phyloP scores from a whole-genome alignment of 2,888 invertebrate genomes.

The Lycocerus yunnanus region DNA sequence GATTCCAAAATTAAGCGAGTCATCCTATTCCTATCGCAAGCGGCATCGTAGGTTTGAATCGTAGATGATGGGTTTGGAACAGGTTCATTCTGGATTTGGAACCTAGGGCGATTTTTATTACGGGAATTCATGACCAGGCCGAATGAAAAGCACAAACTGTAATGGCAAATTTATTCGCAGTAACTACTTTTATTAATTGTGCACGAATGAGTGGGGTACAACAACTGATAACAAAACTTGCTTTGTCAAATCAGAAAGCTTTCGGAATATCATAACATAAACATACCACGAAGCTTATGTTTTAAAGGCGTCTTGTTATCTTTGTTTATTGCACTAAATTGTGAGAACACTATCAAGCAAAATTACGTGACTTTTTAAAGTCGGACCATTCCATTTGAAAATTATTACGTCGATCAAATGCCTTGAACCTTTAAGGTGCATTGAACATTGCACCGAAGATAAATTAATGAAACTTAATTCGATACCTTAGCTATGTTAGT shows the following conservation, averaged over 20 bases:
- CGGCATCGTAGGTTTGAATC: background rate
- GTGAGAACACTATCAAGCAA: background rate
- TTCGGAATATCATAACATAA: background rate
- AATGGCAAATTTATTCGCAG: background rate
- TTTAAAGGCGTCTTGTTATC: background rate
- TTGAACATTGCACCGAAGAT: background rate
- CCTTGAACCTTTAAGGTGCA: background rate
- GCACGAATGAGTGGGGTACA: background rate
- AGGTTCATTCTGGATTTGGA: background rate
- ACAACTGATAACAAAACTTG: background rate
- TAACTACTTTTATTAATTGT: background rate
- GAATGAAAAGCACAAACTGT: background rate
- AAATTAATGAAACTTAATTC: background rate
- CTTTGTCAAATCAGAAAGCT: background rate
- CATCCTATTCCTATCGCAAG: slow-evolving; percentile 16
- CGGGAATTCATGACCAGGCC: background rate
- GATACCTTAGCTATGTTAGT: background rate
- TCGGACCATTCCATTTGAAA: background rate
- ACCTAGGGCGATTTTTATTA: background rate
- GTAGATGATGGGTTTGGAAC: background rate
- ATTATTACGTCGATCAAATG: background rate
- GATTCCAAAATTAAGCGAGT: slow-evolving; percentile 26
- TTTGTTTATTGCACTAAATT: background rate
- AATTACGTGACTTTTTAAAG: background rate
- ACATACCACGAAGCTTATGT: background rate